Evolutionary conservation across 2,797 vertebrate genomes (phyloP).

Genomic region (Clarias fuscus): DNA sequence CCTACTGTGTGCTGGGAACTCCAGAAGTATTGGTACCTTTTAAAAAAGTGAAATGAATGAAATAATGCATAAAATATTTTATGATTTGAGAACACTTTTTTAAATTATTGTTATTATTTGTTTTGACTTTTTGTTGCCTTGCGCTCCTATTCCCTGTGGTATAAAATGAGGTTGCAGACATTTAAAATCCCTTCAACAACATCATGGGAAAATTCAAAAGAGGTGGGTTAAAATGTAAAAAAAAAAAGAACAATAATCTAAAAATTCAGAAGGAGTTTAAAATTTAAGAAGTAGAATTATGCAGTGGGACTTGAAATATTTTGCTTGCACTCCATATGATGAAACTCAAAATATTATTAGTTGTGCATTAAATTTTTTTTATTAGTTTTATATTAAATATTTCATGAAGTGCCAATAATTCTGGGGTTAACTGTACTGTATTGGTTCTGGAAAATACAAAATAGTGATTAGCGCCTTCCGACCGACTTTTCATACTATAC

Average conservation of each 20-base stretch:
- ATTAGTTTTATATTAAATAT: neutral
- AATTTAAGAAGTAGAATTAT: neutral
- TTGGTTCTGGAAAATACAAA: neutral
- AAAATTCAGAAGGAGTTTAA: neutral
- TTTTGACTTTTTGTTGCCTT: neutral
- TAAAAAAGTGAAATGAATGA: neutral
- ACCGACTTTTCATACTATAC: neutral
- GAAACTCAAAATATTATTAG: neutral
- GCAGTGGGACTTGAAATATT: neutral
- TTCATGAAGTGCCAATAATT: neutral
- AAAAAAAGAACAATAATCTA: neutral
- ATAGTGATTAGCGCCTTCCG: neutral
- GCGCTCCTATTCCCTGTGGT: neutral
- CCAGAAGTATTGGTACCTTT: neutral
- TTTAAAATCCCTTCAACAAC: neutral
- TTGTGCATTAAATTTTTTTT: neutral
- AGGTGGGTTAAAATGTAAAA: neutral
- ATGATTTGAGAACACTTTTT: neutral
- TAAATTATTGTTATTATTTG: too few relatives aligned
- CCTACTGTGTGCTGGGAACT: neutral
- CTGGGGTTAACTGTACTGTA: neutral
- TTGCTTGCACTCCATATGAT: neutral
- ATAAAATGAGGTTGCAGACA: neutral
- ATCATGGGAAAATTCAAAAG: neutral
- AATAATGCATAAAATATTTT: neutral